A percentile compares a stretch with the other conserved stretches of the same genome.
These are phyloP conservation scores for Gnathonemus echidnorhynchus DNA, from an alignment of 2,113 vertebrate genomes.

Conservation along the genomic window DNA sequence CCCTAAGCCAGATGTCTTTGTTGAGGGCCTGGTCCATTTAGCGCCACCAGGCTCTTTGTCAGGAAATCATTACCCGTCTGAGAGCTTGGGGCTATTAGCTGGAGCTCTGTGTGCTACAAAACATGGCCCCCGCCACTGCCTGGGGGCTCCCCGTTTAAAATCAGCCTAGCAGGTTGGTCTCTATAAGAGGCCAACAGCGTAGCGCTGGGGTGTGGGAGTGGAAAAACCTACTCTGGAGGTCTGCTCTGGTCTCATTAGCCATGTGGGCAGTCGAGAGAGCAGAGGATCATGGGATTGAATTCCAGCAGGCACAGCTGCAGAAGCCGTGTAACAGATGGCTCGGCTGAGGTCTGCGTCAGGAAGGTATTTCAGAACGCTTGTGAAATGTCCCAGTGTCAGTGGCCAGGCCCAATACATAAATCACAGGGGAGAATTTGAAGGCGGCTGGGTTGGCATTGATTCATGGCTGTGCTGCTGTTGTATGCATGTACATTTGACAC, in stretches of 20 bases:
- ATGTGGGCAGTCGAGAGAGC: not conserved
- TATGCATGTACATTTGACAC: not conserved
- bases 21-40: not conserved
- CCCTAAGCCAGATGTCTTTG: not conserved
- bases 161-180: not conserved
- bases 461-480: not conserved
- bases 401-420: not conserved
- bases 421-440: not conserved
- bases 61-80: not conserved
- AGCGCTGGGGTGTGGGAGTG: not conserved
- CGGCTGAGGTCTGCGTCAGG: not conserved
- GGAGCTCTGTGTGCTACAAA: not conserved
- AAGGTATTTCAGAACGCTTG: not conserved
- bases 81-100: not conserved
- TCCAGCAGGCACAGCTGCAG: not conserved
- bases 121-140: not conserved
- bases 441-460: not conserved
- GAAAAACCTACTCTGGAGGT: not conserved
- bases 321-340: not conserved
- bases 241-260: not conserved
- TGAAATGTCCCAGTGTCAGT: not conserved
- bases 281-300: not conserved
- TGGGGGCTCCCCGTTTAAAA: not conserved
- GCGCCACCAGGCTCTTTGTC: not conserved
- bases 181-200: not conserved